Evolutionary conservation across 2,113 vertebrate genomes (phyloP), one percentile per base, ranked within the genome.

Genomic region (Nothoprocta perdicaria): DNA sequence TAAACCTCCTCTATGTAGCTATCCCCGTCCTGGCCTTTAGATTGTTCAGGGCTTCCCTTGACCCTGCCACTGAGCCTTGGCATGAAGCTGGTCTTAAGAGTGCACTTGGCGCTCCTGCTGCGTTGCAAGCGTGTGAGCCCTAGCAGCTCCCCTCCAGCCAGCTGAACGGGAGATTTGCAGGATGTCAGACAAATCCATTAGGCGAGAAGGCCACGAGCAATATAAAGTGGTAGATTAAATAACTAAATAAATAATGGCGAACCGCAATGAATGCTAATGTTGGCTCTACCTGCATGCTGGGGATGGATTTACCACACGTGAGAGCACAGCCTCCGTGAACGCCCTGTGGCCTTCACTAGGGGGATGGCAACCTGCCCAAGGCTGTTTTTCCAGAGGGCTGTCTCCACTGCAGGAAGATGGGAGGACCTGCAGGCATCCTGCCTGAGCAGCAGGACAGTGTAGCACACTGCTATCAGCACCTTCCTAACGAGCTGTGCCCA

Each of bases 191-290:
- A 88, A 95, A 86, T 84, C 69, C 74, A 86, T 90, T 78, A 87
- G 74, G 92, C 87, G 80, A 86, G 83, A 95, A 94, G 65, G 65
- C 90, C 80, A 94, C 43, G 57, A 91, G 88, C 85, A 88, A 88
- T 2, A 6, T 74, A 86, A 94, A 92, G 85, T 88, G 80, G 80
- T 50, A 85, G 76, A 83, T 91, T 75, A 89, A 91, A 89, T 26
- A 91, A 63, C 79, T 73, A 89, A 95, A 78, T 52, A 95, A 89
- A 60, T 78, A 94, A 81, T 11, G 60, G 35, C 19, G 57, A 86
- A 72, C 40, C 6, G 2, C 66, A 77, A 26, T 58, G 88, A 88
- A 91, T 79, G 61, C n/a, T 88, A 91, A 91, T 78, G 82, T 21
- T 88, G 85, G 23, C 81, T 85, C 80, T 81, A 93, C 80, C 80